These are phyloP conservation scores for Cyanistes caeruleus DNA, from an alignment of 2,113 vertebrate species.

Conservation along the genomic window DNA sequence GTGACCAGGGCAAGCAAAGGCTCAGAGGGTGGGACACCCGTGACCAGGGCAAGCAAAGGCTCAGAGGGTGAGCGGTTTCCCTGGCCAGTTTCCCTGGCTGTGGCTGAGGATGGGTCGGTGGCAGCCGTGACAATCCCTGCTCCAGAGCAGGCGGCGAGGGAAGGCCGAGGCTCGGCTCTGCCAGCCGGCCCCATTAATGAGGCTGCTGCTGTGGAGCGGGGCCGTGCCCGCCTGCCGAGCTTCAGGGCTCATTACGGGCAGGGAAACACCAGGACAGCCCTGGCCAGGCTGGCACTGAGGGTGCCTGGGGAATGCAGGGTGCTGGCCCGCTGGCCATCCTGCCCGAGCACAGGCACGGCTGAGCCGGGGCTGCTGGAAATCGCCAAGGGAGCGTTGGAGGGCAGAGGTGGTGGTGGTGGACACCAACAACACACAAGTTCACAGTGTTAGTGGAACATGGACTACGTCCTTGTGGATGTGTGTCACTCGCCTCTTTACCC, in stretches of 20 bases:
- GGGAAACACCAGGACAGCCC: neutral
- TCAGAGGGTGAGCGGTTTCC: accelerated
- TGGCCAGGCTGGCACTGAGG: neutral
- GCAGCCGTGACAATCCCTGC: neutral
- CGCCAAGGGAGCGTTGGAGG: accelerated
- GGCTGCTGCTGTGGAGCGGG: neutral
- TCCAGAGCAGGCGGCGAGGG: neutral
- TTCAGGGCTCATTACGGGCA: neutral
- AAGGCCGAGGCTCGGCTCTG: neutral
- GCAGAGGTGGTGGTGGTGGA: accelerated
- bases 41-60: neutral
- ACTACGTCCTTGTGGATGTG: accelerated
- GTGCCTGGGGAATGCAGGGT: neutral
- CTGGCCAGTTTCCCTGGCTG: neutral
- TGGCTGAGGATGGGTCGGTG: neutral
- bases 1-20: neutral
- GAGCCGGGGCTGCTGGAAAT: neutral
- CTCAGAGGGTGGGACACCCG: accelerated
- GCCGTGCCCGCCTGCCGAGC: neutral
- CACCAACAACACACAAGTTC: accelerated
- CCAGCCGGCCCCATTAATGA: neutral
- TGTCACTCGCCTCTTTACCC: neutral
- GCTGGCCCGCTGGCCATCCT: neutral
- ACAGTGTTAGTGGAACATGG: accelerated
- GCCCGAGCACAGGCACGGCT: neutral